Conservation (phyloP, 2,888 invertebrate genomes). For the Apamea monoglypha region DNA sequence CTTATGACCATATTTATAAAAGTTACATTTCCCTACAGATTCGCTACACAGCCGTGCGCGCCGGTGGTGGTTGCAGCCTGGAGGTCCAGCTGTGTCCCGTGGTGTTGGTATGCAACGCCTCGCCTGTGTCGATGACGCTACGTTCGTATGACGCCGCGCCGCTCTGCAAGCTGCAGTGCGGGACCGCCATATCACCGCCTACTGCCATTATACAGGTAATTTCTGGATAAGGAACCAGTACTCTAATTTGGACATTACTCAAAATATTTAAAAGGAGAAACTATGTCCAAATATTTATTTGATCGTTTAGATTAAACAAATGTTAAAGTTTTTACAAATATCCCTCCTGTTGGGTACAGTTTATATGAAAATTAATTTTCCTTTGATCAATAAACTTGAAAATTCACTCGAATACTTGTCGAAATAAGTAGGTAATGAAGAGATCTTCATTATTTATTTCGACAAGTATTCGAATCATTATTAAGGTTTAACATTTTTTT, state of each 20-base stretch:
- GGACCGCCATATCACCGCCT: slow-evolving; percentile 79
- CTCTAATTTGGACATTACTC: neutral
- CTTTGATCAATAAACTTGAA: neutral
- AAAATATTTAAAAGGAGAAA: neutral
- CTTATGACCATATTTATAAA: neutral
- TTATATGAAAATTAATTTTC: neutral
- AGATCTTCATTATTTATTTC: too few species aligned
- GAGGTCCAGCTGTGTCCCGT: slow-evolving; percentile 78
- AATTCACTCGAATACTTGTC: neutral
- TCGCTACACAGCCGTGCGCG: slow-evolving; percentile 78
- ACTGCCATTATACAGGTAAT: slow-evolving; percentile 76
- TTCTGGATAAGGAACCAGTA: neutral
- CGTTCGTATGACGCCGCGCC: slow-evolving; percentile 84
- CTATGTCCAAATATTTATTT: too few species aligned
- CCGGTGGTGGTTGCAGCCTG: slow-evolving; percentile 83
- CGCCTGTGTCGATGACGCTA: slow-evolving; percentile 78
- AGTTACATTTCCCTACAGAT: slow-evolving; percentile 48
- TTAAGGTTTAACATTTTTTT: too few species aligned
- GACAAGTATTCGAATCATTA: too few species aligned
- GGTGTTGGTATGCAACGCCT: slow-evolving; percentile 82
- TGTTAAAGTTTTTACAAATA: too few species aligned
- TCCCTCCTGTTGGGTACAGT: neutral
- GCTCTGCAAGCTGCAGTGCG: slow-evolving; percentile 81
- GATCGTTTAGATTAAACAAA: too few species aligned
- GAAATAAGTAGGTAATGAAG: neutral